These are phyloP conservation scores for Hyperoplus immaculatus DNA, from an alignment of 2,797 vertebrate species.

Conservation along the genomic window DNA sequence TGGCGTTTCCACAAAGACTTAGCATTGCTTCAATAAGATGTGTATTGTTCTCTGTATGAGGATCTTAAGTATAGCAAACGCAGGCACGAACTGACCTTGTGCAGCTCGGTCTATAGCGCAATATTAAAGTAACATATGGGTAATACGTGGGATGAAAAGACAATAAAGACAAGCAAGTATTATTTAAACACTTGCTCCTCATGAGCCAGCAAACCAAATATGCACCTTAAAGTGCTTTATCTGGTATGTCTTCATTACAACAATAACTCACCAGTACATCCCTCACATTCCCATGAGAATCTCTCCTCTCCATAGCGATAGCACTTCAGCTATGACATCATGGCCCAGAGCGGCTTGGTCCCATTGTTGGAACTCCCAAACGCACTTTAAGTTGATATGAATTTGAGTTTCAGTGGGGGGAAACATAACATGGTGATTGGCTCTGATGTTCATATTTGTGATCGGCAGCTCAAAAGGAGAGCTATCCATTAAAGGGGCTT, in stretches of 20 bases:
- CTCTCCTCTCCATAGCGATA: slow-evolving; percentile 26
- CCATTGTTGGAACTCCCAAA: slow-evolving; percentile 47
- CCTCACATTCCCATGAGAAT: slow-evolving; percentile 60
- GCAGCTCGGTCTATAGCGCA: neutral
- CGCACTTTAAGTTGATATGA: slow-evolving; percentile 49
- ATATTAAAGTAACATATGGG: slow-evolving; percentile 12
- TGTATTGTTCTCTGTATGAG: slow-evolving; percentile 43
- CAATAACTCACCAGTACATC: slow-evolving; percentile 45
- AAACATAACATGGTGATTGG: slow-evolving; percentile 28
- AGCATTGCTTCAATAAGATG: slow-evolving; percentile 49
- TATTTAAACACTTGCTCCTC: slow-evolving; percentile 14
- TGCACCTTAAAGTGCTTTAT: slow-evolving; percentile 36
- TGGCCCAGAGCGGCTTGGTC: slow-evolving; percentile 37
- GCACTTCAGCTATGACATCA: slow-evolving; percentile 62
- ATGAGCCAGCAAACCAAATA: slow-evolving; percentile 29
- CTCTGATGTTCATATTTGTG: slow-evolving; percentile 21
- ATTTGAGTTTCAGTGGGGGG: slow-evolving; percentile 47
- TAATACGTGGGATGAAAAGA: slow-evolving; percentile 37
- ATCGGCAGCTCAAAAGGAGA: slow-evolving; percentile 59
- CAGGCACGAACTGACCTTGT: neutral
- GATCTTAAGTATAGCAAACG: slow-evolving; percentile 23
- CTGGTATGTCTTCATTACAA: slow-evolving; percentile 45
- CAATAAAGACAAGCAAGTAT: slow-evolving; percentile 27
- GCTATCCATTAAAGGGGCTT: slow-evolving; percentile 56
- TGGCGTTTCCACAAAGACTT: slow-evolving; percentile 46